phyloP scores from a whole-genome alignment of 2,888 invertebrate species.

The Agelastica alni region DNA sequence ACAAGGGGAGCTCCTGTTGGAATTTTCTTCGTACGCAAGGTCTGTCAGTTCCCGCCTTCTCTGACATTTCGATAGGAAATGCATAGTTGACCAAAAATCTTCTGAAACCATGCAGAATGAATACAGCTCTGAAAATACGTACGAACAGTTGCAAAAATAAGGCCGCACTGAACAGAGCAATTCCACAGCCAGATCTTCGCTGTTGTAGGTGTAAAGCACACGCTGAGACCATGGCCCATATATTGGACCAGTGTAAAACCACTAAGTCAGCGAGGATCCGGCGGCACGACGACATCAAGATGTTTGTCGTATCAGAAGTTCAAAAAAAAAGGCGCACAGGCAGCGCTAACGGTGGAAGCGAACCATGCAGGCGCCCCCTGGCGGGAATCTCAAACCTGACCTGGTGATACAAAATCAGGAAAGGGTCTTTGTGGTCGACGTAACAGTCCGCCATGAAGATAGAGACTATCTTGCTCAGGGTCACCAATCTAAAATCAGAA shows the following conservation, averaged over 20 bases:
- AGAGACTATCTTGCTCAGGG: slow-evolving; percentile 7
- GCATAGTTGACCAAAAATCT: slow-evolving; percentile 39
- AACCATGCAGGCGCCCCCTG: slow-evolving; percentile 14
- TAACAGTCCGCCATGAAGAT: slow-evolving; percentile 41
- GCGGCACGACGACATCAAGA: slow-evolving; percentile 34
- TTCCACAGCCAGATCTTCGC: slow-evolving; percentile 34
- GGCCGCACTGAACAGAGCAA: slow-evolving; percentile 37
- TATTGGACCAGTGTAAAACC: slow-evolving; percentile 39
- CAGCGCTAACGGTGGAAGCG: slow-evolving; percentile 34
- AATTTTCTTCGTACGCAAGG: slow-evolving; percentile 29
- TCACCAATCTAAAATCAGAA: too few species aligned
- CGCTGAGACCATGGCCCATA: slow-evolving; percentile 40
- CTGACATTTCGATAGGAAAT: slow-evolving; percentile 38
- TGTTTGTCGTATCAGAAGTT: slow-evolving; percentile 28
- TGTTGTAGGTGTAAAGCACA: slow-evolving; percentile 40
- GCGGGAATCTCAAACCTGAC: slow-evolving; percentile 39
- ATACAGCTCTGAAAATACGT: slow-evolving; percentile 42
- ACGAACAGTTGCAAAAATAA: too few species aligned
- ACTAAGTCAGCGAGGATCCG: slow-evolving; percentile 39
- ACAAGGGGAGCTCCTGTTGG: background rate
- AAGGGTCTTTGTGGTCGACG: slow-evolving; percentile 42
- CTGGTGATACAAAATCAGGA: slow-evolving; percentile 39
- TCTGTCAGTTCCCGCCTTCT: slow-evolving; percentile 36
- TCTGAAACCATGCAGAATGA: slow-evolving; percentile 35
- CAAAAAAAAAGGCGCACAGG: slow-evolving; percentile 22